These are phyloP conservation scores for Notocelia uddmanniana DNA, from an alignment of 2,888 invertebrate species.

Conservation along the genomic window DNA sequence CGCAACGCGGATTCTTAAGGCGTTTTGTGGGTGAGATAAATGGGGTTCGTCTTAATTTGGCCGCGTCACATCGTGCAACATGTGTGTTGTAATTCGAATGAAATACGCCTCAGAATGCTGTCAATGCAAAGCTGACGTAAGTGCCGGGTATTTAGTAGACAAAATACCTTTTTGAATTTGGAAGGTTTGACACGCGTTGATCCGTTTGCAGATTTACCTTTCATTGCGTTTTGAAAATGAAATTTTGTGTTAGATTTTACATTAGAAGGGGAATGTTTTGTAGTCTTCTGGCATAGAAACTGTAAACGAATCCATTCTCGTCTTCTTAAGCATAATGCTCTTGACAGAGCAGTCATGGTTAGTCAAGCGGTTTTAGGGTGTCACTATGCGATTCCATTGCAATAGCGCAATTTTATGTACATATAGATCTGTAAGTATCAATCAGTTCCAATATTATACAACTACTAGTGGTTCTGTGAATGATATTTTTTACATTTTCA, in stretches of 20 bases:
- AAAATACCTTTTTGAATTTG: neutral
- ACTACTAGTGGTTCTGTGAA: no score
- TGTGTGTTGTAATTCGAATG: slow-evolving; percentile 20
- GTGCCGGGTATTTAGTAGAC: no score
- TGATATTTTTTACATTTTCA: no score
- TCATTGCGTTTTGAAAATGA: slow-evolving; percentile 19
- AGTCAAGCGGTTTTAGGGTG: no score
- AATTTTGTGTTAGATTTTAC: neutral
- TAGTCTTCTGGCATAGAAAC: neutral
- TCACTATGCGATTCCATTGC: no score
- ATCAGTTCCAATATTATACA: no score
- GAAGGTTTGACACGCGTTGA: slow-evolving; percentile 27
- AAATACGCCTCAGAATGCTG: slow-evolving; percentile 23
- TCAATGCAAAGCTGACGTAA: neutral
- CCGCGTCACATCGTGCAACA: slow-evolving; percentile 13
- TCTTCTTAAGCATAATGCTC: no score
- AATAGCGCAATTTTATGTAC: no score
- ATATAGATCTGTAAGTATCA: no score
- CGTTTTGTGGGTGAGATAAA: neutral
- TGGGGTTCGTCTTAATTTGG: slow-evolving; percentile 17
- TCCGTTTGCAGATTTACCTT: slow-evolving; percentile 34
- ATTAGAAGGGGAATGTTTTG: neutral
- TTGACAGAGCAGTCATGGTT: no score
- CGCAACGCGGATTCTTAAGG: slow-evolving; percentile 4
- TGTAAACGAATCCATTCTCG: neutral